Base-by-base conservation (phyloP, 2,888 invertebrate species). In the Minunthozetes semirufus region DNA sequence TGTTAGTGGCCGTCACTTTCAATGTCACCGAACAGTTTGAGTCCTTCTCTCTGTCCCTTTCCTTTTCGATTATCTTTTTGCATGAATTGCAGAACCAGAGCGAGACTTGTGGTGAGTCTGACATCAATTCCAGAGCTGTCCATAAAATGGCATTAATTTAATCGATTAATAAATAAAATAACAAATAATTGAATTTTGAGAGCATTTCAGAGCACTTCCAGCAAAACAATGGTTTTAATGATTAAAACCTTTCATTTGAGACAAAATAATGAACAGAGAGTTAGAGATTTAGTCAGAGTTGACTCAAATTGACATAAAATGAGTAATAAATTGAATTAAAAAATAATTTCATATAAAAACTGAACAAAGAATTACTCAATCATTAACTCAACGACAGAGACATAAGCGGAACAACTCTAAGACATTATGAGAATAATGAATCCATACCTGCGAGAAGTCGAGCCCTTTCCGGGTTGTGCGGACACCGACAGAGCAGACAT, bases 1-100 rank as follows among this genome's bases (percentile, higher is more conserved):
- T 68, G 68, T 68, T 68, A 19, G 68, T 68, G 68, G 68, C 68
- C 68, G 68, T 68, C 42, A 68, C 68, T 42, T 68, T 68, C 46
- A 68, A 38, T 19, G 68, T 68, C 13, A 68, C 19, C 42, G 68
- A 68, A 68, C 68, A 68, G 33, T 63, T 63, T 3, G 63, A 63
- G 17, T 68, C 68, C 42, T 38, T 38, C 38, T 68, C 68, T 22
- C 38, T 68, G 17, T 68, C 68, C 42, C 68, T 38, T 42, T 68
- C 68, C 15, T 68, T 68, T 68, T 68, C 68, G 11, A 68, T 42
- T n/a, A 68, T 68, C 46, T 68, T 68, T 33, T 68, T 68, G 42
- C 68, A 68, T 33, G 68, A 68, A 42, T 68, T 68, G 22, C 68
- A 68, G 38, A 68, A 68, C 68, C 68, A 68, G 15, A 68, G 68